These are phyloP conservation scores for Pseudochromis fuscus DNA, from an alignment of 2,797 vertebrate species.

Conservation along the genomic window DNA sequence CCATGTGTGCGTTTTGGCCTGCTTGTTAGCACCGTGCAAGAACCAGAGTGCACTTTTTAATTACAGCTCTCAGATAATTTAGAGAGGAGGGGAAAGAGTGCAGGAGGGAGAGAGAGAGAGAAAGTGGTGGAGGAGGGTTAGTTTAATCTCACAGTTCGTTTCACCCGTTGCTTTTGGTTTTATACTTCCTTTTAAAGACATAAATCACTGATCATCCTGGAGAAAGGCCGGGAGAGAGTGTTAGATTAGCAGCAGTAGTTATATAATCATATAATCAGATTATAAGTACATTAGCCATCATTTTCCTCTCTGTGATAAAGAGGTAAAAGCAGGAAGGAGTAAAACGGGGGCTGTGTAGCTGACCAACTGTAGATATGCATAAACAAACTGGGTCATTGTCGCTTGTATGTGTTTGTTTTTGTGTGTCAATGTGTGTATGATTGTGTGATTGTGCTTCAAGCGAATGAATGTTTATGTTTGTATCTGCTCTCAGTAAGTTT, in stretches of 20 bases:
- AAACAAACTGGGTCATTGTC: conserved; percentile 55
- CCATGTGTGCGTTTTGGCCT: conserved; percentile 52
- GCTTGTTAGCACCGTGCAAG: conserved; percentile 69
- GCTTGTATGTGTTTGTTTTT: conserved; percentile 20
- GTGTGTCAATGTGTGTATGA: conserved; percentile 20
- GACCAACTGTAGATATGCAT: conserved; percentile 30
- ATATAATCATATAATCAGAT: conserved; percentile 73
- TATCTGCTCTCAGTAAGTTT: conserved; percentile 60
- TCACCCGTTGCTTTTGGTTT: conserved; percentile 79
- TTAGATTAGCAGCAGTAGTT: conserved; percentile 63
- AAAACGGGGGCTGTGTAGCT: conserved; percentile 30
- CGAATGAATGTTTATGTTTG: conserved; percentile 64
- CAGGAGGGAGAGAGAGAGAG: conserved; percentile 34
- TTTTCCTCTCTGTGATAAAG: conserved; percentile 67
- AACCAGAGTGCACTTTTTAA: conserved; percentile 79
- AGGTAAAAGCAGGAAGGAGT: conserved; percentile 45
- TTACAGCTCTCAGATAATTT: conserved; percentile 80
- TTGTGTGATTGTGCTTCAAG: conserved; percentile 44
- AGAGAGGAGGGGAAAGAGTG: conserved; percentile 55
- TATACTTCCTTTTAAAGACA: conserved; percentile 81
- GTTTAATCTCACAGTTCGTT: conserved; percentile 84
- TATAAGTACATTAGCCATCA: conserved; percentile 67
- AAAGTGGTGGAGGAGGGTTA: conserved; percentile 71
- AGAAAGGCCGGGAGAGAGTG: conserved; percentile 51
- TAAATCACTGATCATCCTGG: conserved; percentile 74